These are phyloP conservation scores for Scaeva pyrastri DNA, from an alignment of 2,888 invertebrate genomes.

Conservation along the genomic window DNA sequence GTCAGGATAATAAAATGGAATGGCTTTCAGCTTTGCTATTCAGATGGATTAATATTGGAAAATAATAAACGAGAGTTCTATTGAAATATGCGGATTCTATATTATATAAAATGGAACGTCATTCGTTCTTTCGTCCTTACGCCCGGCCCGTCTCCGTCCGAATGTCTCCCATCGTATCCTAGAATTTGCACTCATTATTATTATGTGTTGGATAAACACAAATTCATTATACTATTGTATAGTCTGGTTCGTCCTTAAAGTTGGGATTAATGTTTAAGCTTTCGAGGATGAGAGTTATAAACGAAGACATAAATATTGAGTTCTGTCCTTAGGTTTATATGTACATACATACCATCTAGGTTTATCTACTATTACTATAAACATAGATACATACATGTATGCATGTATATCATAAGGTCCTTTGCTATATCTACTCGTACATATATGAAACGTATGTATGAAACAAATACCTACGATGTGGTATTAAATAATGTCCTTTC, in stretches of 20 bases:
- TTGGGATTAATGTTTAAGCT: conserved; percentile 10
- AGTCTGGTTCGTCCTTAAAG: not conserved
- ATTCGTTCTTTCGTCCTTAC: not conserved
- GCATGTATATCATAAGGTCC: too few relatives aligned
- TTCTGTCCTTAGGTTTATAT: not conserved
- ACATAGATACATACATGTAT: too few relatives aligned
- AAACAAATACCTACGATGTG: not conserved
- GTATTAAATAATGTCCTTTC: conserved; percentile 51
- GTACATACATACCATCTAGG: too few relatives aligned
- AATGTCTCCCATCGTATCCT: not conserved
- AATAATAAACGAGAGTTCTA: conserved; percentile 69
- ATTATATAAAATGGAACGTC: conserved; percentile 41
- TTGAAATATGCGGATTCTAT: conserved; percentile 68
- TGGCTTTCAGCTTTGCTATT: conserved; percentile 80
- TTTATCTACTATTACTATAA: too few relatives aligned
- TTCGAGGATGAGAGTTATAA: conserved; percentile 23
- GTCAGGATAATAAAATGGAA: conserved; percentile 82
- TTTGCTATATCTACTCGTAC: too few relatives aligned
- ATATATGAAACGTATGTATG: too few relatives aligned
- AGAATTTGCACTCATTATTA: not conserved
- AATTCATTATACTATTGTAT: conserved; percentile 17
- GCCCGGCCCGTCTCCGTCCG: not conserved
- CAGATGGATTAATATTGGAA: conserved; percentile 73
- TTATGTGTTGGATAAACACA: not conserved
- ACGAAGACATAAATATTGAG: conserved; percentile 13